phyloP scores from a whole-genome alignment of 2,113 vertebrate species.

The Aleadryas rufinucha region DNA sequence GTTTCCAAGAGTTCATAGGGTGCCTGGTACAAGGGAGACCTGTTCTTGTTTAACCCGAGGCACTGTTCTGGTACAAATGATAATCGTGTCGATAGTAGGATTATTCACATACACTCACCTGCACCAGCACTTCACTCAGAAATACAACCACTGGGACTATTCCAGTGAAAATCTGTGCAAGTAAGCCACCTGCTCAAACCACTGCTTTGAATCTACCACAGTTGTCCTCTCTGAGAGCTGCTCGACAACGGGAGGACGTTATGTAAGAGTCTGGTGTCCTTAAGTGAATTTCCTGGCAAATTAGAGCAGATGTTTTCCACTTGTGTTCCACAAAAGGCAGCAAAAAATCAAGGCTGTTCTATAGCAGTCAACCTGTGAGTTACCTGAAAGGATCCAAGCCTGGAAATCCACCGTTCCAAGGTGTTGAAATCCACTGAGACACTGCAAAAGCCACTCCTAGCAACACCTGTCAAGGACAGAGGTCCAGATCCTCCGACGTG shows the following conservation, averaged over 20 bases:
- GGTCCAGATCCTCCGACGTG: neutral
- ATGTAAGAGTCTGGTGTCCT: neutral
- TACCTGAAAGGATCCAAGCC: neutral
- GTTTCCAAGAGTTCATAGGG: neutral
- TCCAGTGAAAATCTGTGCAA: neutral
- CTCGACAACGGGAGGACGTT: fast-evolving
- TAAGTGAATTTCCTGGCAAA: neutral
- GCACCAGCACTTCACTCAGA: neutral
- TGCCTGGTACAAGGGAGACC: neutral
- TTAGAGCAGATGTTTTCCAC: neutral
- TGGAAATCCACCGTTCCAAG: neutral
- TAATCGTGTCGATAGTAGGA: neutral
- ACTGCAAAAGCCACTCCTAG: neutral
- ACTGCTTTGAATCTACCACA: neutral
- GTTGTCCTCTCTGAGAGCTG: neutral
- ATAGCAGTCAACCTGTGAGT: fast-evolving
- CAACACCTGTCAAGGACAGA: neutral
- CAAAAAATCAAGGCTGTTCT: neutral
- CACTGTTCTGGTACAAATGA: neutral
- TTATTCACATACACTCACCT: neutral
- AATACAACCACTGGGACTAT: neutral
- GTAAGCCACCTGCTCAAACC: neutral
- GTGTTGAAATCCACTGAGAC: neutral
- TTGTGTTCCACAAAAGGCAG: neutral
- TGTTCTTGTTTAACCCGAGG: neutral